Evolutionary conservation across 1,140 invertebrate species (phyloP).

Genomic region (Procambarus clarkii): DNA sequence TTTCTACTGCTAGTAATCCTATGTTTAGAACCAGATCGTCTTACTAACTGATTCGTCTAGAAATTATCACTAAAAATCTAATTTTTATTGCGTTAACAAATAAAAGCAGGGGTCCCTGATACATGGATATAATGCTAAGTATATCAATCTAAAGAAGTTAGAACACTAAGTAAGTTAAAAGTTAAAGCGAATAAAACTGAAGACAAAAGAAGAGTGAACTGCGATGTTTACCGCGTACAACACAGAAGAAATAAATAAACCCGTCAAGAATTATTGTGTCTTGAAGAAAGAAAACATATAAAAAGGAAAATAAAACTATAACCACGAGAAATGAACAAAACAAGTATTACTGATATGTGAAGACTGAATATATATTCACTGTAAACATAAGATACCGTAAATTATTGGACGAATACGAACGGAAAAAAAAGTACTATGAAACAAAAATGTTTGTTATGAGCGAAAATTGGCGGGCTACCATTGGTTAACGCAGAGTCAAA

Average conservation of each 20-base stretch:
- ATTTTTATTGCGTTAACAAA: neutral
- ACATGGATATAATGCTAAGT: neutral
- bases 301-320: neutral
- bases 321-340: neutral
- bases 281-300: neutral
- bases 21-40: too few relatives aligned
- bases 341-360: neutral
- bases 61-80: too few relatives aligned
- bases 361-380: neutral
- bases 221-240: neutral
- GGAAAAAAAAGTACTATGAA: neutral
- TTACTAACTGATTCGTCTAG: too few relatives aligned
- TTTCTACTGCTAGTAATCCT: too few relatives aligned
- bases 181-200: neutral
- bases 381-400: conserved; percentile 7
- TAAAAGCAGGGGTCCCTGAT: neutral
- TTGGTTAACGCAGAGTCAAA: neutral
- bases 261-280: neutral
- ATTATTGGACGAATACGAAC: neutral
- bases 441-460: neutral
- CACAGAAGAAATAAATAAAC: neutral
- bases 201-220: neutral
- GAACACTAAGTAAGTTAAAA: neutral
- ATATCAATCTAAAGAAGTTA: neutral
- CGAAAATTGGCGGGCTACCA: neutral